These are phyloP conservation scores for Blastomussa wellsi DNA, from an alignment of 92 coral and sea anemone genomes.

Conservation along the genomic window DNA sequence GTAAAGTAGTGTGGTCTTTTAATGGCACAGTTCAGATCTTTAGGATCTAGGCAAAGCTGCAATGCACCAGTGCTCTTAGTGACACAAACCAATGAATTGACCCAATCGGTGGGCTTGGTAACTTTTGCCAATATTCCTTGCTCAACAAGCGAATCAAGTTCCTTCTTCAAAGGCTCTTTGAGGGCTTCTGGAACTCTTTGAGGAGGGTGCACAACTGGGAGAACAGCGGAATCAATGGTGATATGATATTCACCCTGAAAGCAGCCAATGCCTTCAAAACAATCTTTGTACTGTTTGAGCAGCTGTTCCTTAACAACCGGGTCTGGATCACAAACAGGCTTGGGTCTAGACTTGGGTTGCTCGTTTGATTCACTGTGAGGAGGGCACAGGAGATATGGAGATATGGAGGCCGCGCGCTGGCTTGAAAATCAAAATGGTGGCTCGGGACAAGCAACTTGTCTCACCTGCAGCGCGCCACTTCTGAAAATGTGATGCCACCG, in stretches of 20 bases:
- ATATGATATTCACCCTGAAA: constrained; percentile 67
- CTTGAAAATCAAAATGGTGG: too few relatives aligned
- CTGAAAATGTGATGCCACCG: too few relatives aligned
- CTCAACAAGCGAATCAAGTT: constrained; percentile 59
- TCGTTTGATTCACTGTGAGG: too few relatives aligned
- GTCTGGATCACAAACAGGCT: constrained; percentile 31
- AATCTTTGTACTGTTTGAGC: constrained; percentile 49
- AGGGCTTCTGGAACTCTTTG: constrained; percentile 70
- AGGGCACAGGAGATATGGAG: too few relatives aligned
- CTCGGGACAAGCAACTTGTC: too few relatives aligned
- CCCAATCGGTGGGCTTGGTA: constrained; percentile 69
- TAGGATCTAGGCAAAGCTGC: constrained; percentile 67
- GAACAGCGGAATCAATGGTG: constrained; percentile 57
- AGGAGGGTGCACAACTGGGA: constrained; percentile 69
- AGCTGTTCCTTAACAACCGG: constrained; percentile 55
- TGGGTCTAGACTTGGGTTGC: too few relatives aligned
- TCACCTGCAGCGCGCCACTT: too few relatives aligned
- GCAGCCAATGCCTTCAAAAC: constrained; percentile 62
- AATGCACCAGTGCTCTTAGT: constrained; percentile 64
- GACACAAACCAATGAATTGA: constrained; percentile 62
- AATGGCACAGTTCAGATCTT: constrained; percentile 62
- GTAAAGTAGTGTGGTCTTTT: constrained; percentile 70
- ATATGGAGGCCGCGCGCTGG: too few relatives aligned
- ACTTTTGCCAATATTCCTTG: constrained; percentile 72
- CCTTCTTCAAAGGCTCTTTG: constrained; percentile 67